phyloP scores from a whole-genome alignment of 1,140 invertebrate species.

The Panagrolaimus sp. region DNA sequence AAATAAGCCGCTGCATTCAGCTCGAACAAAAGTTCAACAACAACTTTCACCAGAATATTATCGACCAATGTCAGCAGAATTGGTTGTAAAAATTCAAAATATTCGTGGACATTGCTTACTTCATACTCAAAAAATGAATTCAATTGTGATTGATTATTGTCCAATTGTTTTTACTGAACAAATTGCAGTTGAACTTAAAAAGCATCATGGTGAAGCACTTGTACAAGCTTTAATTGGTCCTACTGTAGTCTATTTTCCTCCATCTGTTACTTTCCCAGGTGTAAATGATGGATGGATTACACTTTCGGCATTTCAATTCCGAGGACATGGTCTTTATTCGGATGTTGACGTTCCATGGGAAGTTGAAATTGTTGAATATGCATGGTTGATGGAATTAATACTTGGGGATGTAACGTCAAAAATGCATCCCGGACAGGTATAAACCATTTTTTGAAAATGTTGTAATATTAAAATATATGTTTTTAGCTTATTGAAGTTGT shows the following conservation, averaged over 20 bases:
- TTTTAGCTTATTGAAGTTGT: constrained; percentile 74
- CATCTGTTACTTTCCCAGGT: neutral
- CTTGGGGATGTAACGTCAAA: constrained; percentile 65
- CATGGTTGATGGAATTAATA: constrained; percentile 72
- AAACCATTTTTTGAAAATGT: constrained; percentile 11
- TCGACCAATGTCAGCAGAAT: constrained; percentile 61
- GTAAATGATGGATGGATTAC: constrained; percentile 35
- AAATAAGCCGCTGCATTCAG: constrained; percentile 28
- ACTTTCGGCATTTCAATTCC: constrained; percentile 64
- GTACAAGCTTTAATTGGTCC: constrained; percentile 55
- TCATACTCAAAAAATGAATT: constrained; percentile 17
- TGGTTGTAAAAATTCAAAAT: constrained; percentile 62
- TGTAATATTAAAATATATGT: constrained; percentile 8
- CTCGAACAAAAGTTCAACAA: constrained; percentile 23
- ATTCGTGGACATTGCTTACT: constrained; percentile 60
- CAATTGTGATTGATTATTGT: constrained; percentile 48
- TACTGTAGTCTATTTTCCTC: constrained; percentile 22
- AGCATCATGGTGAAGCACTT: constrained; percentile 61
- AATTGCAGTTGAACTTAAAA: constrained; percentile 63
- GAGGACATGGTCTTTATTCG: constrained; percentile 95
- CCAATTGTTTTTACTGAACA: constrained; percentile 62
- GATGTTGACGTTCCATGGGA: constrained; percentile 79
- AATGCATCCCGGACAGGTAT: constrained; percentile 64
- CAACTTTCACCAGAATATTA: constrained; percentile 58
- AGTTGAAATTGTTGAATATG: constrained; percentile 91